Percentiles rank a stretch among this genome's conserved stretches.
Conservation (phyloP, 2,113 vertebrate genomes). For the Sinocyclocheilus maitianheensis region DNA sequence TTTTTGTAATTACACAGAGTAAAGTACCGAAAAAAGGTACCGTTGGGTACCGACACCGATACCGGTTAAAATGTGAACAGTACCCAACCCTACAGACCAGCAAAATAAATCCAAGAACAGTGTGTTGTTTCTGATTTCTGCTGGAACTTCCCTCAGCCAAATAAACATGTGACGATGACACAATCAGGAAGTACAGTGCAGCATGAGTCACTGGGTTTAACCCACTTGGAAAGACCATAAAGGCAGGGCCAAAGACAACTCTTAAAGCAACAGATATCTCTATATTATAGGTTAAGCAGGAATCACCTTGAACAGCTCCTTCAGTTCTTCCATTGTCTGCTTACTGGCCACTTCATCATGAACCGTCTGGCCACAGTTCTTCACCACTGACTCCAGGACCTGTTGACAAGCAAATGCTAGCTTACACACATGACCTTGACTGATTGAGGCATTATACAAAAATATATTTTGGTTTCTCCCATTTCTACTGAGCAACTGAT, state of each 20-base stretch:
- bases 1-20: too few relatives aligned
- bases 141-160: constrained; percentile 56
- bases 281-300: constrained; percentile 14
- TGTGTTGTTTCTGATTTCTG: background rate
- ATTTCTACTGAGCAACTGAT: too few relatives aligned
- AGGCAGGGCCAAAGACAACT: constrained; percentile 50
- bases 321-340: constrained; percentile 97
- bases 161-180: constrained; percentile 67
- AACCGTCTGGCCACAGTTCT: constrained; percentile 96
- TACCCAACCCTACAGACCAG: background rate
- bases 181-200: constrained; percentile 69
- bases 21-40: too few relatives aligned
- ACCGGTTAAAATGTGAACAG: too few relatives aligned
- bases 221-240: constrained; percentile 65
- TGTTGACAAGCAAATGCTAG: constrained; percentile 59
- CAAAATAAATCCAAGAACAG: background rate
- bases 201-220: constrained; percentile 6
- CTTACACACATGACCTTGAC: background rate
- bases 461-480: too few relatives aligned
- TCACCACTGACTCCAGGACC: constrained; percentile 98
- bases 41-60: too few relatives aligned
- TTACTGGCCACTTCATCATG: constrained; percentile 98
- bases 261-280: background rate
- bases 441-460: background rate
- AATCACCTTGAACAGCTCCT: constrained; percentile 92